A percentile compares a stretch with the other conserved stretches of the same genome.
phyloP scores from a whole-genome alignment of 37 sponge, comb jelly and placozoan genomes.

The Sycon ciliatum region DNA sequence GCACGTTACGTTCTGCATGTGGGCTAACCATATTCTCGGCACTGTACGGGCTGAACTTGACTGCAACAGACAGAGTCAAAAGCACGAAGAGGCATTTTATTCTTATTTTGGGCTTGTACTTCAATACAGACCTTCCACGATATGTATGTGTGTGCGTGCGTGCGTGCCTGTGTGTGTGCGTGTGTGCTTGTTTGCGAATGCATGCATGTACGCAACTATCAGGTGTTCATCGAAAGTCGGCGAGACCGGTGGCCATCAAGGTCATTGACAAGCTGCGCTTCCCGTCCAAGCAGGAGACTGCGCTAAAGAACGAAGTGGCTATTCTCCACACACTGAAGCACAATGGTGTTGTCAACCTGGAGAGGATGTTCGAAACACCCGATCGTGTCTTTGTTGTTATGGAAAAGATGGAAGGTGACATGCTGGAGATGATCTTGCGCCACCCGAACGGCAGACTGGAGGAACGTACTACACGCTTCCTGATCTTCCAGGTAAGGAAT shows the following conservation, averaged over 20 bases:
- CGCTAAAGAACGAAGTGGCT: constrained; percentile 77
- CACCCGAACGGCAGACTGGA: constrained; percentile 63
- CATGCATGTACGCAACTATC: too few species aligned
- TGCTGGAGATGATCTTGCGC: constrained; percentile 94
- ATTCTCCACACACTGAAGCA: constrained; percentile 70
- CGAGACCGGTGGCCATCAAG: constrained; percentile 76
- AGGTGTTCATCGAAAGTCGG: constrained; percentile 71
- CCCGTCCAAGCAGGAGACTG: constrained; percentile 77
- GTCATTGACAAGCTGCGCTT: constrained; percentile 85
- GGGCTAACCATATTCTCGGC: too few species aligned
- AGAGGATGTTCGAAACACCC: constrained; percentile 87
- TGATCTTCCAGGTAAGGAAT: constrained; percentile 69
- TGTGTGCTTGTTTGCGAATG: too few species aligned
- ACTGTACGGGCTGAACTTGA: too few species aligned
- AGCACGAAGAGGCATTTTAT: too few species aligned
- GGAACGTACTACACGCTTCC: constrained; percentile 71
- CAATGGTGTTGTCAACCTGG: constrained; percentile 74
- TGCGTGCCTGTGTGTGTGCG: too few species aligned
- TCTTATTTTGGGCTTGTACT: too few species aligned
- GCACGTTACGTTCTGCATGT: too few species aligned
- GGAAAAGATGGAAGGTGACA: constrained; percentile 99
- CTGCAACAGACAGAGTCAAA: too few species aligned
- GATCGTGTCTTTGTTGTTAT: constrained; percentile 96
- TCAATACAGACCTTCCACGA: too few species aligned
- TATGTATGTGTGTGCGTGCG: too few species aligned